A percentile compares a stretch with the other conserved stretches of the same genome.
phyloP scores from a whole-genome alignment of 2,113 vertebrate species.

The Gymnogyps californianus region DNA sequence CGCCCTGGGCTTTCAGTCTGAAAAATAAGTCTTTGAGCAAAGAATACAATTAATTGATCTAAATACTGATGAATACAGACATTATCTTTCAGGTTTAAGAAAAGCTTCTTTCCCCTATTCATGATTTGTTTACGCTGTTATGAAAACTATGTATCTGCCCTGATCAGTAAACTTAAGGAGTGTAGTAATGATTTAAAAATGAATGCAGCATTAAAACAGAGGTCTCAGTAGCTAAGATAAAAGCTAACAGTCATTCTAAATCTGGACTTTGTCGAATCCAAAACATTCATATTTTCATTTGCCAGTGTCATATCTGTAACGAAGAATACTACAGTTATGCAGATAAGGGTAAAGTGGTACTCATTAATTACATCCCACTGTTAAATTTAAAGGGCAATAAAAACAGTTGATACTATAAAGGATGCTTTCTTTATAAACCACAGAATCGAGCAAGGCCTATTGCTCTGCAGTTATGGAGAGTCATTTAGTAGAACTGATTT shows the following conservation, averaged over 20 bases:
- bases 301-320: neutral
- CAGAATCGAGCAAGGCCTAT: neutral
- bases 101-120: neutral
- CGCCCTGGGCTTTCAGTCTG: neutral
- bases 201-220: neutral
- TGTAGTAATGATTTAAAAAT: neutral
- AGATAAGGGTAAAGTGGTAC: neutral
- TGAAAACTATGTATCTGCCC: neutral
- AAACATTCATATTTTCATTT: neutral
- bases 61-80: neutral
- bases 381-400: constrained; percentile 21
- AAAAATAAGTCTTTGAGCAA: neutral
- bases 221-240: neutral
- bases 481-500: neutral
- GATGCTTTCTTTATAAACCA: neutral
- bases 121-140: neutral
- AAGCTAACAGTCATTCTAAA: neutral
- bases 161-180: neutral
- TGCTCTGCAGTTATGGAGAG: neutral
- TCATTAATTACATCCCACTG: neutral
- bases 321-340: neutral
- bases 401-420: neutral
- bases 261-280: neutral
- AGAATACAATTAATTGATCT: neutral
- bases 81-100: neutral